Base-by-base conservation (phyloP, 92 coral and sea anemone genomes). In the Siderastrea radians region DNA sequence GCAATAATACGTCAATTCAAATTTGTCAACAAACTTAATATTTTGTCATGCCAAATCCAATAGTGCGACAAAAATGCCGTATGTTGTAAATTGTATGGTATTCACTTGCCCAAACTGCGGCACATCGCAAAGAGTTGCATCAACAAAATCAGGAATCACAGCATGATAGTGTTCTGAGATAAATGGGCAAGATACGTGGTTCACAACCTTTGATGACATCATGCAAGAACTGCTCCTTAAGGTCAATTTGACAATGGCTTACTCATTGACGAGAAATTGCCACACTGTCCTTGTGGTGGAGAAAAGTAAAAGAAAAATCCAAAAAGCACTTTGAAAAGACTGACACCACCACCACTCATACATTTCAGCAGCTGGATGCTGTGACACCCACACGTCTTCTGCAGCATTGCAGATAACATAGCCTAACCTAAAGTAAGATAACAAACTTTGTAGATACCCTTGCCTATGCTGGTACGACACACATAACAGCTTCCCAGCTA, bases 11-110 rank as follows among this genome's bases (percentile, higher is more conserved):
- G 44, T 9, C 86, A 90, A 71, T 90, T 84, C 83, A 90, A 84
- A 60, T 67, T 90, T 80, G 72, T 84, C 26, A 87, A 90, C 74
- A 84, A 90, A 65, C 83, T 90, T 16, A 72, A 74, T 72, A 59
- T 79, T 64, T 90, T 90, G 7, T 45, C 61, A 67, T 90, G 93
- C 59, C 90, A 90, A 74, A 84, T 70, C 81, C 84, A 90, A 85
- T 26, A 85, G 60, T 83, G 92, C n/a, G 84, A 89, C 79, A 82
- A 89, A 68, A 78, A 89, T 89, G 88, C 88, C 88, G 2, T 61
- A 65, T 44, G 81, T 69, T 78, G 53, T 70, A 43, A 46, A 75
- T 55, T 68, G 78, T 6, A 44, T 68, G 47, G 57, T 87, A 53
- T 6, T 74, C 45, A 86, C 76, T 49, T 87, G 94, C 70, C 85